Conservation (phyloP, 2,113 vertebrate species). For the Gorsachius goisagi region DNA sequence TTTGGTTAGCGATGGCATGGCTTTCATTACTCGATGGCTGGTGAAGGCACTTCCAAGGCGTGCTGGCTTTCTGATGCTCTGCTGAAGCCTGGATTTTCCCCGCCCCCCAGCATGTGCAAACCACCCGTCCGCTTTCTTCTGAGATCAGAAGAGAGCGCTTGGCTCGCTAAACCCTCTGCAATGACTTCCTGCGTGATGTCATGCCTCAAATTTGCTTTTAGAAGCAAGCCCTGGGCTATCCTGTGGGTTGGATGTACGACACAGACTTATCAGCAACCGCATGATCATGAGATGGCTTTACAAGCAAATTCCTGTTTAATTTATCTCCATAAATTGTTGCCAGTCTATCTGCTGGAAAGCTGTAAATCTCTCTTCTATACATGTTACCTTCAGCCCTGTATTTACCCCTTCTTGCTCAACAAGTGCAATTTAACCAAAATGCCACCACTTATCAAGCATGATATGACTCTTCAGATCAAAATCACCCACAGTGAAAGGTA, state of each 20-base stretch:
- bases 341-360: background rate
- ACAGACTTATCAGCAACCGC: background rate
- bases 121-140: background rate
- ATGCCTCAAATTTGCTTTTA: conserved; percentile 12
- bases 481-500: background rate
- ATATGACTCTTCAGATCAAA: background rate
- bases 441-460: background rate
- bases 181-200: conserved; percentile 50
- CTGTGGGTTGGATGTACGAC: background rate
- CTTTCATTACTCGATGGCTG: background rate
- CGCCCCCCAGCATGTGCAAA: background rate
- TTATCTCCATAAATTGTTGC: background rate
- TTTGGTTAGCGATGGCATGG: background rate
- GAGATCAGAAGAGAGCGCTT: conserved; percentile 23
- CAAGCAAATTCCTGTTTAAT: conserved; percentile 32
- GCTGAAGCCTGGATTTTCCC: background rate
- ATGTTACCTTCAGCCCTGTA: background rate
- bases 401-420: background rate
- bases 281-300: conserved; percentile 10
- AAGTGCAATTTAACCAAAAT: background rate
- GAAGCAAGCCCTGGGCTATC: background rate
- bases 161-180: background rate
- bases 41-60: background rate
- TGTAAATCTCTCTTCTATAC: background rate
- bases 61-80: accelerated